Percentiles rank a stretch among this genome's conserved stretches.
Evolutionary conservation across 2,113 vertebrate species (phyloP).

Genomic region (Henicopernis longicauda): DNA sequence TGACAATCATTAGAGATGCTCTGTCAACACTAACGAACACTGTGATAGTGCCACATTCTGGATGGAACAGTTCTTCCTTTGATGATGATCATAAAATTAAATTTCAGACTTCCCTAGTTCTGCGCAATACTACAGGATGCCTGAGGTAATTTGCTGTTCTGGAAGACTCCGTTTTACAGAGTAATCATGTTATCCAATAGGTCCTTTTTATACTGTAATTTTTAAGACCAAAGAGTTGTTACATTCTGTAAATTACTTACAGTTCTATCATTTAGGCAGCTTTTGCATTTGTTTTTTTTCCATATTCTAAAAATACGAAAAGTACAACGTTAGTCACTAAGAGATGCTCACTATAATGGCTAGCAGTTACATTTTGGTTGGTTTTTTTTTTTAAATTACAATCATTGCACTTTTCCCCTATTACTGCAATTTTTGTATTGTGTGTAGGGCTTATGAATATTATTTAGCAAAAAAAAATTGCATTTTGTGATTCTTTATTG

Average conservation of each 20-base stretch:
- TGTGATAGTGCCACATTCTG: conserved; percentile 97
- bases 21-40: conserved; percentile 91
- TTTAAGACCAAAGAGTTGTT: background rate
- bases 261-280: background rate
- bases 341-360: background rate
- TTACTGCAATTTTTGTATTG: background rate
- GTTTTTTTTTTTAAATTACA: background rate
- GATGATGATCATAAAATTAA: conserved; percentile 97
- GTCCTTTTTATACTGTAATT: background rate
- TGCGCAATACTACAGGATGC: conserved; percentile 94
- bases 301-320: background rate
- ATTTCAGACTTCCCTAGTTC: conserved; percentile 93
- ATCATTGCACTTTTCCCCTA: background rate
- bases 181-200: background rate
- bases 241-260: background rate
- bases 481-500: background rate
- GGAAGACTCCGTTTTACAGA: background rate
- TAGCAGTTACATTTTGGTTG: background rate
- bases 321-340: background rate
- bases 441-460: background rate
- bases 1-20: conserved; percentile 96
- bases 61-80: conserved; percentile 93
- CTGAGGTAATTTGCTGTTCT: conserved; percentile 78
- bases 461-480: background rate
- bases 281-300: background rate